Base-by-base conservation (phyloP, 2,888 invertebrate species). In the Sphinx pinastri region DNA sequence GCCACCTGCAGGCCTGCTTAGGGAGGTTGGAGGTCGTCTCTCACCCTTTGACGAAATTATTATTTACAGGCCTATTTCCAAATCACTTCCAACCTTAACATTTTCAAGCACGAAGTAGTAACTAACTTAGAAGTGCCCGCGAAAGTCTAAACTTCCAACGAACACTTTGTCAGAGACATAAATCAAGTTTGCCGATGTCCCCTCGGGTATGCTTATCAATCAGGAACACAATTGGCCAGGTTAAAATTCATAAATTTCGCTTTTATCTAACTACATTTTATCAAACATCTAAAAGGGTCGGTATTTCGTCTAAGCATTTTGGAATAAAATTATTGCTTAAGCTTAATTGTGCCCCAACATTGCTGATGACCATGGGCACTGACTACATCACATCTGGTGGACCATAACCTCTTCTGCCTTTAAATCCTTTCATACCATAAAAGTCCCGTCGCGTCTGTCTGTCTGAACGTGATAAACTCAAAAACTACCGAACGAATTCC, bases 121-220 rank as follows among this genome's bases (percentile, higher is more conserved):
- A 67, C 52, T 67, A 67, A 67, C 38, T 67, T 54, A 52, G 31
- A 67, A 67, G 67, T 67, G 67, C 14, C 67, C 12, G 52, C 25
- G 67, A 54, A 52, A 38, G 16, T 11, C 7, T 49, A 25, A 67
- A 67, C 67, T 67, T 54, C n/a, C 51, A 51, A 51, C 25, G 51
- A 51, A 31, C 52, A 67, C 67, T 67, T 67, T 67, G 67, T 67
- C 67, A 67, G 38, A 67, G 67, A 14, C 52, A 67, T 67, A 52
- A 52, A 67, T 67, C 67, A 67, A 54, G 52, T 67, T 67, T 52
- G 31, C 52, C 66, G 45, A 67, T 52, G 67, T 52, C 52, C 67
- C 67, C 52, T 60, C 67, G 67, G 25, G 67, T 38, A 67, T 67
- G 52, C 52, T 67, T 67, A 67, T 67, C 67, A 67, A 67, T 67